phyloP scores from a whole-genome alignment of 2,888 invertebrate species.

The Hirtodrosophila duncani region DNA sequence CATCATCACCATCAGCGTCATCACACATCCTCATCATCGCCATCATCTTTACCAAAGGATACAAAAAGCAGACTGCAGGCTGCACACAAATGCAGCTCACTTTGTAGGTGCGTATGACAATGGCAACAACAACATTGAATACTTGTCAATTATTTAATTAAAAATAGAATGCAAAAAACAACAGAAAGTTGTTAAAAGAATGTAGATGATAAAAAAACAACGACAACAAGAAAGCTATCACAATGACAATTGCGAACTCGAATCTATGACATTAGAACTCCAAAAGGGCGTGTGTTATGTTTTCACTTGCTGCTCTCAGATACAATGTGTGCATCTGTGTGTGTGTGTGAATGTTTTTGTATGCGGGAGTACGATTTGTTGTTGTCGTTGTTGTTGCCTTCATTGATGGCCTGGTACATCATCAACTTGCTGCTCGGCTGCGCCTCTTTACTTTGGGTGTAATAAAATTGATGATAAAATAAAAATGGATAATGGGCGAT shows the following conservation, averaged over 20 bases:
- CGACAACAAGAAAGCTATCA: conserved; percentile 2
- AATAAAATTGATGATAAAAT: conserved; percentile 74
- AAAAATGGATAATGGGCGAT: conserved; percentile 73
- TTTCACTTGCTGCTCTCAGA: conserved; percentile 4
- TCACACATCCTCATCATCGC: conserved; percentile 17
- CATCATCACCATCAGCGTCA: conserved; percentile 15
- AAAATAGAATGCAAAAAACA: background rate
- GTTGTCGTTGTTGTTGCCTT: conserved; percentile 46
- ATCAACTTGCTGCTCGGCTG: conserved; percentile 49
- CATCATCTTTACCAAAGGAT: too few relatives aligned
- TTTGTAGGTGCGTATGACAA: conserved; percentile 29
- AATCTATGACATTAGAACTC: conserved; percentile 46
- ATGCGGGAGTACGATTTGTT: conserved; percentile 39
- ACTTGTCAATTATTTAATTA: too few relatives aligned
- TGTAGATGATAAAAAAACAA: conserved; percentile 33
- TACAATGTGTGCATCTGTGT: conserved; percentile 5
- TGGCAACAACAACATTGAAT: too few relatives aligned
- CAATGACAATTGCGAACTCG: conserved; percentile 4
- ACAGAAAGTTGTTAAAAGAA: background rate
- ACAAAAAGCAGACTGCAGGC: conserved; percentile 2
- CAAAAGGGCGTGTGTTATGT: conserved; percentile 55
- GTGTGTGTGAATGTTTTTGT: conserved; percentile 14
- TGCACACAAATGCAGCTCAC: conserved; percentile 17
- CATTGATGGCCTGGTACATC: conserved; percentile 40
- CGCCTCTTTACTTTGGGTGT: conserved; percentile 61